A percentile compares a stretch with the other conserved stretches of the same genome.
These are phyloP conservation scores for Hyposmocoma kahamanoa DNA, from an alignment of 1,140 invertebrate genomes.

Conservation along the genomic window DNA sequence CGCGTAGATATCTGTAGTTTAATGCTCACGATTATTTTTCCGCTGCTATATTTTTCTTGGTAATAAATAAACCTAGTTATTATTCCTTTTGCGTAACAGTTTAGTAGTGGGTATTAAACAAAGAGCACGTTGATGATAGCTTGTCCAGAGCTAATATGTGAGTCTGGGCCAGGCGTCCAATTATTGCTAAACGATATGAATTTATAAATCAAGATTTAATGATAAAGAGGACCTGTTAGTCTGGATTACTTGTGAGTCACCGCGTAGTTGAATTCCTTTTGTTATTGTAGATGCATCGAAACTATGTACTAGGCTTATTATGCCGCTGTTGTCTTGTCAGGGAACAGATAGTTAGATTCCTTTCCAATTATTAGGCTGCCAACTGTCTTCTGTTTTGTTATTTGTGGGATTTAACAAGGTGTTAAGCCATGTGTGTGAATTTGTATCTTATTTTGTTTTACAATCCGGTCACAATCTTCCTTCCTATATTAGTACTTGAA, in stretches of 20 bases:
- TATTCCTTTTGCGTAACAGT: slow-evolving; percentile 19
- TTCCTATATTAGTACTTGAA: too few species aligned
- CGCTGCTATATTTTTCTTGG: slow-evolving; percentile 9
- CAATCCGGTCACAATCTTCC: too few species aligned
- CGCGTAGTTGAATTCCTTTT: neutral
- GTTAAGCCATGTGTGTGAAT: too few species aligned
- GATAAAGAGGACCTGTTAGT: slow-evolving; percentile 1
- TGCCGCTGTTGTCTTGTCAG: too few species aligned
- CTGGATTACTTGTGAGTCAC: slow-evolving; percentile 1
- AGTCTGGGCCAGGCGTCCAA: slow-evolving; percentile 32
- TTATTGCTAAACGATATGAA: slow-evolving; percentile 55
- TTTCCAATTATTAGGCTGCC: too few species aligned
- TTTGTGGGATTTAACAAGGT: too few species aligned
- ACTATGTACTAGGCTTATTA: too few species aligned
- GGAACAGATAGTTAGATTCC: too few species aligned
- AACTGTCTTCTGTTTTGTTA: too few species aligned
- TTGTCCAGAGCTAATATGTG: slow-evolving; percentile 31
- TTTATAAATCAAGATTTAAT: slow-evolving; percentile 38
- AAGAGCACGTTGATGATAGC: slow-evolving; percentile 31
- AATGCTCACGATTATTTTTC: slow-evolving; percentile 27
- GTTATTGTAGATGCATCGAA: too few species aligned
- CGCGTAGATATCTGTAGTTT: slow-evolving; percentile 21
- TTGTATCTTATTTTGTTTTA: too few species aligned
- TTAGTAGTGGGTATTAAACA: slow-evolving; percentile 24
- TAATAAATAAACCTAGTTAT: slow-evolving; percentile 15